Base-by-base conservation (phyloP, 1,140 invertebrate species). In the Drosophila biarmipes region DNA sequence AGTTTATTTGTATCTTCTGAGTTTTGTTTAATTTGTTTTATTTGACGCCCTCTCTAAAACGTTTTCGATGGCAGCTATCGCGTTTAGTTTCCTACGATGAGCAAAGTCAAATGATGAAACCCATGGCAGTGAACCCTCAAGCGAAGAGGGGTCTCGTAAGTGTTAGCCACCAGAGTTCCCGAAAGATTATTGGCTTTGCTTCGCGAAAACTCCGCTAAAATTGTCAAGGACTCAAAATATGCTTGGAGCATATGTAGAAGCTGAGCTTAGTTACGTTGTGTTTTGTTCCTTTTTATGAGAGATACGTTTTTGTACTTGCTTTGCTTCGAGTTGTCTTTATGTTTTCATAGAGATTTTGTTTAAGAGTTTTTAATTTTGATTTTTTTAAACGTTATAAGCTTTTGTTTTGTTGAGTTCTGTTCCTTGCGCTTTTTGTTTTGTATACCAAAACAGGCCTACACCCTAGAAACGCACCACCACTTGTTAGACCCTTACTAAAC, bases 31-130 rank as follows among this genome's bases (percentile, higher is more conserved):
- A 69, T 59, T 66, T 61, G 19, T 68, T 78, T 63, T 71, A 55
- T 64, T 58, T 62, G 58, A 61, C 42, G 43, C 35, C 19, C 24
- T 6, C 14, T 21, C 34, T 52, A 34, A 53, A 49, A 11, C 12
- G 37, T 58, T 7, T 34, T 40, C 43, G 29, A 55, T 48, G 49
- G 55, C 71, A 91, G 90, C 81, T 90, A 7, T 57, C 68, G 49
- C 80, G 80, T 53, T 91, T 91, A 79, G 55, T 91, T 55, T 86
- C 90, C 21, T 78, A 63, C 48, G 84, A 91, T 11, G 90, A 89
- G 19, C 73, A 78, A 58, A 56, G n/a, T 45, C 35, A 74, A 34
- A 29, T 37, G n/a, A 59, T 7, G 68, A 54, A 64, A 52, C 58
- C 64, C 27, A 48, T 52, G 53, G 54, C 34, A 55, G 55, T 42